A percentile compares a stretch with the other conserved stretches of the same genome.
Evolutionary conservation across 2,113 vertebrate genomes (phyloP).

Genomic region (Parus major): DNA sequence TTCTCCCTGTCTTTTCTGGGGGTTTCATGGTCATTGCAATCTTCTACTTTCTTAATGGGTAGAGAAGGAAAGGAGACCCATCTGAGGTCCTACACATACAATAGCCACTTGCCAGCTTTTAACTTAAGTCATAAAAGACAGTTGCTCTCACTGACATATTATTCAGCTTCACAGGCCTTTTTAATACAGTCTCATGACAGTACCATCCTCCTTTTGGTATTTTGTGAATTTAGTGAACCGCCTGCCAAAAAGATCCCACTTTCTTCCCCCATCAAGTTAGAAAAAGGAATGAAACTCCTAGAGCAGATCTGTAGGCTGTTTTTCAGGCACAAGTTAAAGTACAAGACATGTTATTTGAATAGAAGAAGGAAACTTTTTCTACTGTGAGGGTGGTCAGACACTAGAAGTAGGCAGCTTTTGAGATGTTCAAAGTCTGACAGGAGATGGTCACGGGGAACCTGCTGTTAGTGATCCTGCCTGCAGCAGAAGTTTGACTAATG

Average conservation of each 20-base stretch:
- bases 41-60: not conserved
- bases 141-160: not conserved
- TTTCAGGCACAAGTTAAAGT: not conserved
- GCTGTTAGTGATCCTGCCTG: not conserved
- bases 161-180: not conserved
- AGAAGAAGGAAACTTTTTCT: not conserved
- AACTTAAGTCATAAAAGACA: not conserved
- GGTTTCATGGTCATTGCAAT: not conserved
- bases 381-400: not conserved
- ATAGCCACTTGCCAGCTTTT: not conserved
- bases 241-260: not conserved
- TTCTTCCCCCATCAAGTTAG: not conserved
- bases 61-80: not conserved
- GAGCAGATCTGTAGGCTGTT: not conserved
- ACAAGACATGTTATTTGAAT: not conserved
- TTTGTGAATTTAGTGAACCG: not conserved
- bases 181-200: not conserved
- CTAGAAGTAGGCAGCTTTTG: not conserved
- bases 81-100: accelerated
- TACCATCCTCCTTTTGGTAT: not conserved
- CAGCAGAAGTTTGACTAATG: accelerated
- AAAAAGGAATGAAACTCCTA: not conserved
- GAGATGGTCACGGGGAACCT: not conserved
- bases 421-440: not conserved
- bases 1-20: not conserved